phyloP scores from a whole-genome alignment of 2,888 invertebrate species.

The Melanophora roralis region DNA sequence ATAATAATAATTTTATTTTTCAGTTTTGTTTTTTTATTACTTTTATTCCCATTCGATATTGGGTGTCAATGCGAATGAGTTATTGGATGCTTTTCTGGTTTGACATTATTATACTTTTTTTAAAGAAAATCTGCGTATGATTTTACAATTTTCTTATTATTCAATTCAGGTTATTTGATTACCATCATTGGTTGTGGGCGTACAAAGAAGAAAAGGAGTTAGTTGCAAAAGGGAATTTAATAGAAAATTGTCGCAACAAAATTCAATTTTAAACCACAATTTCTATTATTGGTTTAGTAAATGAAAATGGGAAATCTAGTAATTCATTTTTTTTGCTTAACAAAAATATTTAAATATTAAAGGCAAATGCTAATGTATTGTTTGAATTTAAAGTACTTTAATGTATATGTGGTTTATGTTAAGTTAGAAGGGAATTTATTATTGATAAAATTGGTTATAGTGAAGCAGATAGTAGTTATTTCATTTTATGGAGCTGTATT shows the following conservation, averaged over 20 bases:
- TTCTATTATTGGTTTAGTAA: conserved; percentile 9
- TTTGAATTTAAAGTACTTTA: not conserved
- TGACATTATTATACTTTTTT: conserved; percentile 39
- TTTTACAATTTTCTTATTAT: conserved; percentile 31
- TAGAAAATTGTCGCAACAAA: not conserved
- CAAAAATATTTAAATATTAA: not conserved
- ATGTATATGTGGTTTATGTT: not conserved
- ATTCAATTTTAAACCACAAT: conserved; percentile 25
- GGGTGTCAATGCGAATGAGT: conserved; percentile 43
- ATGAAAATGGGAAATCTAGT: not conserved
- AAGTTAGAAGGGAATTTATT: too few species aligned
- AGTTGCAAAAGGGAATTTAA: conserved; percentile 7
- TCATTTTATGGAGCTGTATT: too few species aligned
- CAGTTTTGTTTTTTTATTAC: not conserved
- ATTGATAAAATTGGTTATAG: too few species aligned
- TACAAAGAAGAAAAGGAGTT: not conserved
- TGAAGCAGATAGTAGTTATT: too few species aligned
- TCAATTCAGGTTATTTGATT: conserved; percentile 40
- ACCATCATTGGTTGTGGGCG: not conserved
- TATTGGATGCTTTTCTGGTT: conserved; percentile 45
- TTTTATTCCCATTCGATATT: conserved; percentile 34
- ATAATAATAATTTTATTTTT: conserved; percentile 41
- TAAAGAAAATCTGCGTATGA: conserved; percentile 29
- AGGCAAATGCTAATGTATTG: not conserved
- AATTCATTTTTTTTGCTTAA: not conserved